Conservation (phyloP, 2,888 invertebrate genomes). For the Iselma pallidipennis region DNA sequence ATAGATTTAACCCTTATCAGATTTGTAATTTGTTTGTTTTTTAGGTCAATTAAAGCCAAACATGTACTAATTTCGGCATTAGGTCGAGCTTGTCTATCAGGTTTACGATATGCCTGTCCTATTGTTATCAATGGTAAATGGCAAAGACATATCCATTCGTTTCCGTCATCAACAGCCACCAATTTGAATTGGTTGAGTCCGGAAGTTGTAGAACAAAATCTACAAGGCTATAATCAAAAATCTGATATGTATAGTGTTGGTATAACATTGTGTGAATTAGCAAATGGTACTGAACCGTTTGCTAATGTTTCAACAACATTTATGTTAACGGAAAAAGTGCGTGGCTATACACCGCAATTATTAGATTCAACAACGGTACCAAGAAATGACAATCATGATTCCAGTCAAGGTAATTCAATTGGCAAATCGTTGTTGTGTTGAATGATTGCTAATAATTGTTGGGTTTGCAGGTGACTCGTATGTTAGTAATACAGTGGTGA, state of each 20-base stretch:
- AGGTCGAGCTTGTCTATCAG: constrained; percentile 75
- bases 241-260: constrained; percentile 93
- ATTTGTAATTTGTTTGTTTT: constrained; percentile 32
- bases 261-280: constrained; percentile 83
- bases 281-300: constrained; percentile 88
- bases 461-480: constrained; percentile 46
- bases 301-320: constrained; percentile 82
- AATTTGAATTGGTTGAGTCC: constrained; percentile 92
- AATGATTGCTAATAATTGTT: constrained; percentile 6
- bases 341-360: constrained; percentile 76
- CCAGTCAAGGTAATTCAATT: constrained; percentile 42
- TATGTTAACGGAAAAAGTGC: constrained; percentile 88
- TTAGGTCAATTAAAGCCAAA: constrained; percentile 79
- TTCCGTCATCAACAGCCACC: constrained; percentile 70
- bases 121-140: constrained; percentile 73
- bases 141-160: constrained; percentile 71
- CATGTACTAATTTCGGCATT: constrained; percentile 78
- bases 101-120: constrained; percentile 77
- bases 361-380: constrained; percentile 74
- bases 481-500: constrained; percentile 54
- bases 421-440: neutral
- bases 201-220: constrained; percentile 79
- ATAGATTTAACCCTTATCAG: neutral
- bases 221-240: constrained; percentile 80
- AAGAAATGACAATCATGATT: constrained; percentile 52